These are phyloP conservation scores for Ptychobarbus kaznakovi DNA, from an alignment of 2,797 vertebrate species.

Conservation along the genomic window DNA sequence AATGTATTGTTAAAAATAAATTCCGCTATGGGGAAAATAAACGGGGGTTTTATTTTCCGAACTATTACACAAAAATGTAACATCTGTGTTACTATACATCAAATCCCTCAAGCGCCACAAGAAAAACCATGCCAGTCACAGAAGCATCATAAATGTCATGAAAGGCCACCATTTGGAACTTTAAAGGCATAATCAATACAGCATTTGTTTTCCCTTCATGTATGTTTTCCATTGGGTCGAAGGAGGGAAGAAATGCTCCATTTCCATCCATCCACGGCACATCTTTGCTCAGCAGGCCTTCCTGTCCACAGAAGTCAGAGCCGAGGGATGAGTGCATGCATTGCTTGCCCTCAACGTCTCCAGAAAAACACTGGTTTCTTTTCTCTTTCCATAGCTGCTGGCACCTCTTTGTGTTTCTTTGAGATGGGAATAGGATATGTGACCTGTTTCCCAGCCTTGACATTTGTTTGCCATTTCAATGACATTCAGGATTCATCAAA, in stretches of 20 bases:
- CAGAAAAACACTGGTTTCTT: conserved; percentile 63
- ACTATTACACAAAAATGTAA: background rate
- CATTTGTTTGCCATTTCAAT: conserved; percentile 44
- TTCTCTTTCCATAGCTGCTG: conserved; percentile 47
- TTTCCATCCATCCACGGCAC: conserved; percentile 60
- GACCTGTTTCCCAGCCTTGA: conserved; percentile 63
- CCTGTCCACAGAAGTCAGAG: conserved; percentile 51
- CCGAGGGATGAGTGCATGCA: conserved; percentile 43
- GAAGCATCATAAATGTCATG: conserved; percentile 2
- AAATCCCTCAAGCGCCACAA: background rate
- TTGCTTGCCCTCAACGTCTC: conserved; percentile 51
- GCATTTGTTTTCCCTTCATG: conserved; percentile 49
- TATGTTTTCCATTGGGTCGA: conserved; percentile 37
- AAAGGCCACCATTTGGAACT: conserved; percentile 1
- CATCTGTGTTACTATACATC: background rate
- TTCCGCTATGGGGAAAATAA: background rate
- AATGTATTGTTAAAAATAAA: background rate
- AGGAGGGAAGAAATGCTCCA: conserved; percentile 55
- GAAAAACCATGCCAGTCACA: background rate
- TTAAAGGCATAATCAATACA: conserved; percentile 32
- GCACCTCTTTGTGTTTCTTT: conserved; percentile 47
- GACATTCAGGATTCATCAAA: conserved; percentile 42
- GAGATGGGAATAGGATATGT: conserved; percentile 67
- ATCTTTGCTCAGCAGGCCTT: conserved; percentile 56
- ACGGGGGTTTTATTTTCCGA: background rate